Percentiles rank a stretch among this genome's conserved stretches.
phyloP scores from a whole-genome alignment of 2,797 vertebrate species.

The Sebastes reedi region DNA sequence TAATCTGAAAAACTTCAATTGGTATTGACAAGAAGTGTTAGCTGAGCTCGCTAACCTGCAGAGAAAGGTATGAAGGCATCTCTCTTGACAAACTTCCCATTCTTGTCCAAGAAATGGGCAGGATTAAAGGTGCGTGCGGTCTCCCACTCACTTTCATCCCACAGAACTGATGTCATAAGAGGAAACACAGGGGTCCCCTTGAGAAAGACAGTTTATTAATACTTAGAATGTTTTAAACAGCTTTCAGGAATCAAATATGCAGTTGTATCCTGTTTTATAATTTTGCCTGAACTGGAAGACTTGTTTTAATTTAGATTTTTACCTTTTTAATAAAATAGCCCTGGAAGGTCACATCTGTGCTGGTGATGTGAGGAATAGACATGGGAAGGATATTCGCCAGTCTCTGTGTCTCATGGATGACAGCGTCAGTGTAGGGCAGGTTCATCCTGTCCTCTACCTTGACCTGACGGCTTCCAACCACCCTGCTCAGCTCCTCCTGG shows the following conservation, averaged over 20 bases:
- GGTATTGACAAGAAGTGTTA: neutral
- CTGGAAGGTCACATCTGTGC: slow-evolving; percentile 65
- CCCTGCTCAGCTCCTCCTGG: slow-evolving; percentile 69
- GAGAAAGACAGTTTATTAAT: neutral
- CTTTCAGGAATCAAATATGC: neutral
- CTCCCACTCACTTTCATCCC: slow-evolving; percentile 65
- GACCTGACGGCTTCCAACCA: slow-evolving; percentile 55
- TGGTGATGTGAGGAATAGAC: slow-evolving; percentile 55
- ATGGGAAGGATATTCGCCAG: slow-evolving; percentile 55
- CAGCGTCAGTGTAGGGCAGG: slow-evolving; percentile 69
- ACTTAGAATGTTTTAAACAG: neutral
- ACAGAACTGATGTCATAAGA: slow-evolving; percentile 70
- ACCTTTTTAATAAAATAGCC: slow-evolving; percentile 74
- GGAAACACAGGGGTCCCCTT: slow-evolving; percentile 73
- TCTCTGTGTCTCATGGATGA: slow-evolving; percentile 74
- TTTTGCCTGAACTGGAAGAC: neutral
- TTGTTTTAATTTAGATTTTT: neutral
- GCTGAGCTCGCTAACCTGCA: slow-evolving; percentile 59
- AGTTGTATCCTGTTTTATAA: accelerated
- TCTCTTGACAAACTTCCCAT: slow-evolving; percentile 5
- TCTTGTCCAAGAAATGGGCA: no score
- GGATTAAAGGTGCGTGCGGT: accelerated
- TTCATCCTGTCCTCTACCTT: slow-evolving; percentile 58
- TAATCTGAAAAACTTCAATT: neutral
- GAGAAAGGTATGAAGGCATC: slow-evolving; percentile 79